Conservation (phyloP, 2,113 vertebrate species). For the Malurus alboscapulatus region DNA sequence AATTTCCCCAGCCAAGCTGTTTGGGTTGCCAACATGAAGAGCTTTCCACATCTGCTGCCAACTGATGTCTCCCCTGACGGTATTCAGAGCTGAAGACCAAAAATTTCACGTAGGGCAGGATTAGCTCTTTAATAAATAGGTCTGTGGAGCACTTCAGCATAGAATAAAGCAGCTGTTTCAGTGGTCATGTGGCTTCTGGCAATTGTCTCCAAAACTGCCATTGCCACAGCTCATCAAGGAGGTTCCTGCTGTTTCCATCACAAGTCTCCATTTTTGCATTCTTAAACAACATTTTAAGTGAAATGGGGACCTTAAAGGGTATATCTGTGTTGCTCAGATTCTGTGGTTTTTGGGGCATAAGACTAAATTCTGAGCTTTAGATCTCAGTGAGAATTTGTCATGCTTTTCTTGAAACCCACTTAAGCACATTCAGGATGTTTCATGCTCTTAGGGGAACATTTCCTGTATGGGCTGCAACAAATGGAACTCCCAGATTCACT, state of each 20-base stretch:
- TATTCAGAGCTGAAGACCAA: slow-evolving; percentile 16
- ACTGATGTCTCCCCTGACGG: slow-evolving; percentile 9
- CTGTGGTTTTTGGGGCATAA: not conserved
- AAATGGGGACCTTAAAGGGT: not conserved
- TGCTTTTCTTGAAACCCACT: not conserved
- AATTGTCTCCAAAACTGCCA: not conserved
- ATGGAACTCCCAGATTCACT: not conserved
- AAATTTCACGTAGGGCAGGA: slow-evolving; percentile 19
- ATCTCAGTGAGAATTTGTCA: not conserved
- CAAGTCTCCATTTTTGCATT: not conserved
- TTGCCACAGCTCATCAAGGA: not conserved
- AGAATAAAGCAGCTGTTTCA: slow-evolving; percentile 3
- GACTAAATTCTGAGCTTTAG: not conserved
- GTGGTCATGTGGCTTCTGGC: not conserved
- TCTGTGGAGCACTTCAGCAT: not conserved
- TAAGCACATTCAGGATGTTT: not conserved
- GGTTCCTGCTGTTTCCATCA: not conserved
- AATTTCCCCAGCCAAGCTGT: slow-evolving; percentile 30
- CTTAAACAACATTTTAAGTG: not conserved
- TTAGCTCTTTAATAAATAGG: slow-evolving; percentile 19
- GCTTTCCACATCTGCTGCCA: slow-evolving; percentile 53
- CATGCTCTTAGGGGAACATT: not conserved
- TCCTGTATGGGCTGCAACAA: not conserved
- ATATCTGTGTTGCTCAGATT: not conserved
- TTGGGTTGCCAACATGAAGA: slow-evolving; percentile 10